phyloP scores from a whole-genome alignment of 2,888 invertebrate genomes.

The Homarus gammarus region DNA sequence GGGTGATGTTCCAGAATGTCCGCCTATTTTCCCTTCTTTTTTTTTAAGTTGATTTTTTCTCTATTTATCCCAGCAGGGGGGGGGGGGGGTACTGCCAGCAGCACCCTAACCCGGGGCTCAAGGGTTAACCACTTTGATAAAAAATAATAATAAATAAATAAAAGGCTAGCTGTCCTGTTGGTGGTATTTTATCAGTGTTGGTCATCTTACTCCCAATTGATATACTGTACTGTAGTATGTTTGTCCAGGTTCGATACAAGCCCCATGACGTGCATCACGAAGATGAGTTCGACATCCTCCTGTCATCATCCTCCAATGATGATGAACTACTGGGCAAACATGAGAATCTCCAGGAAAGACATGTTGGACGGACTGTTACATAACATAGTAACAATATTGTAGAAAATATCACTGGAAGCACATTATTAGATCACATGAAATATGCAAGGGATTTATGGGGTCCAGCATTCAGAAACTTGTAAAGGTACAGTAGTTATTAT shows the following conservation, averaged over 20 bases:
- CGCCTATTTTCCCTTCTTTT: too few relatives aligned
- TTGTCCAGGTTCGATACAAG: conserved; percentile 56
- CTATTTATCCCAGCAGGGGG: too few relatives aligned
- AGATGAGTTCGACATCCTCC: conserved; percentile 60
- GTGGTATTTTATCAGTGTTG: too few relatives aligned
- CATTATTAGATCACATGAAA: background rate
- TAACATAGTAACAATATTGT: background rate
- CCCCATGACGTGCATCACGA: conserved; percentile 49
- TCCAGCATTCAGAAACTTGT: background rate
- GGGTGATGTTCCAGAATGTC: too few relatives aligned
- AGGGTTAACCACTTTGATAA: too few relatives aligned
- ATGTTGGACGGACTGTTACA: conserved; percentile 34
- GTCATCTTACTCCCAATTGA: too few relatives aligned
- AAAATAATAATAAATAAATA: too few relatives aligned
- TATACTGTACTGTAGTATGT: too few relatives aligned
- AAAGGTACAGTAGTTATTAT: background rate
- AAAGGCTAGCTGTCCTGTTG: too few relatives aligned
- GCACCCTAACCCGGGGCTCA: too few relatives aligned
- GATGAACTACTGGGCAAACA: conserved; percentile 64
- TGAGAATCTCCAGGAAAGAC: conserved; percentile 67
- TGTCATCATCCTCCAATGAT: conserved; percentile 63
- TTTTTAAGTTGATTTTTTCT: too few relatives aligned
- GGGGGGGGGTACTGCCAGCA: too few relatives aligned
- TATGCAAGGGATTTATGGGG: background rate
- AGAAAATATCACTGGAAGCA: background rate